phyloP scores from a whole-genome alignment of 2,113 vertebrate genomes.

The Barbus barbus region DNA sequence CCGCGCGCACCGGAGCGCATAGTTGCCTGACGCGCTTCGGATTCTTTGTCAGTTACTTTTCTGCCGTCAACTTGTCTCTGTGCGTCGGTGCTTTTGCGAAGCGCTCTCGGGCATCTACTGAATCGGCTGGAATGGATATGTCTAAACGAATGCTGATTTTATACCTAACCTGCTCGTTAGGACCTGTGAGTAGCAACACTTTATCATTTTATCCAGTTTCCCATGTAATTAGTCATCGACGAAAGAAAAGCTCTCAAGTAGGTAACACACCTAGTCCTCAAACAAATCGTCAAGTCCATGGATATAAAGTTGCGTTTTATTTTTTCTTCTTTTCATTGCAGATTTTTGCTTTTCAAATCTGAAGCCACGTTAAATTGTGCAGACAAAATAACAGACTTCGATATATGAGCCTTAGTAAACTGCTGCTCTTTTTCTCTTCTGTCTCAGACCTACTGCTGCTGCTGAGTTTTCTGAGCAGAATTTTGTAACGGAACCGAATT shows the following conservation, averaged over 20 bases:
- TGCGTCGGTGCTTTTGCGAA: not conserved
- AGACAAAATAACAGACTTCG: not conserved
- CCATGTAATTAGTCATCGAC: not conserved
- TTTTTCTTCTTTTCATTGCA: not conserved
- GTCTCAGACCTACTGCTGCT: not conserved
- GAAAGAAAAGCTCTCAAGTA: not conserved
- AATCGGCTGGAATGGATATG: not conserved
- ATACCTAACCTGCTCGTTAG: conserved; percentile 32
- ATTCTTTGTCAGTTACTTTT: conserved; percentile 21
- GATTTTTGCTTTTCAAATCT: not conserved
- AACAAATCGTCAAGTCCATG: not conserved
- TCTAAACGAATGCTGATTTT: conserved; percentile 23
- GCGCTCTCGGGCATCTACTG: not conserved
- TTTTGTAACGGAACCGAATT: not conserved
- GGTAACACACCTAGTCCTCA: not conserved
- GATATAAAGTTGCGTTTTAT: not conserved
- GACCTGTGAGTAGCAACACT: conserved; percentile 49
- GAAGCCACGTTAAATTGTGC: not conserved
- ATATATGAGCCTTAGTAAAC: not conserved
- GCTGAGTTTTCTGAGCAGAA: not conserved
- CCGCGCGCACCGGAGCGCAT: not conserved
- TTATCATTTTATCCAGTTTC: not conserved
- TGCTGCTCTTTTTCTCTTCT: not conserved
- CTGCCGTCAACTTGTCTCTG: not conserved
- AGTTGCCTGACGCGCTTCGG: not conserved